Evolutionary conservation across 2,113 vertebrate genomes (phyloP).

Genomic region (Hiodon alosoides): DNA sequence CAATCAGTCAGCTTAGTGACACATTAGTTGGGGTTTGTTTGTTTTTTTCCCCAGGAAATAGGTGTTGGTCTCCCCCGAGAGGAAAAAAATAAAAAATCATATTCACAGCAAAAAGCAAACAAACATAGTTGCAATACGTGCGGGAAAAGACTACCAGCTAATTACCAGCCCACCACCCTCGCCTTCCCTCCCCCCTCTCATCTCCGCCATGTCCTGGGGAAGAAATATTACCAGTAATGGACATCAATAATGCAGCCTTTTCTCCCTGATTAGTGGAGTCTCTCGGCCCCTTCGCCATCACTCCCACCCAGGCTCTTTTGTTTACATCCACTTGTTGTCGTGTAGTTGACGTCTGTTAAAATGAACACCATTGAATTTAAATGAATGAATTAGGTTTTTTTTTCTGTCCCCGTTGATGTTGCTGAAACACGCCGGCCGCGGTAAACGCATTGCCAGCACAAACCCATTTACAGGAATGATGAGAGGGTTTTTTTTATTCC

Average conservation of each 20-base stretch:
- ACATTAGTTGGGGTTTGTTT: background rate
- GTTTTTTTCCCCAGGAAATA: too few species aligned
- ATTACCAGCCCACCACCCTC: conserved; percentile 1
- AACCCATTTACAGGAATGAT: too few species aligned
- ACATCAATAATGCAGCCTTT: conserved; percentile 43
- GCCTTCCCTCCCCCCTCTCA: background rate
- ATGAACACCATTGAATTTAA: background rate
- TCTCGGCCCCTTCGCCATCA: conserved; percentile 10
- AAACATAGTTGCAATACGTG: background rate
- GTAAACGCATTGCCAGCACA: too few species aligned
- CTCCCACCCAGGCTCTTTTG: background rate
- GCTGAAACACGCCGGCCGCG: too few species aligned
- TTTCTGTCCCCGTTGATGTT: too few species aligned
- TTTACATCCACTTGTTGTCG: background rate
- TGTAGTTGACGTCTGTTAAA: background rate
- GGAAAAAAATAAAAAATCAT: background rate
- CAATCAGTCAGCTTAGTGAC: background rate
- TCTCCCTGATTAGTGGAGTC: conserved; percentile 32
- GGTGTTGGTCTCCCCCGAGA: background rate
- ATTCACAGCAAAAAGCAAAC: background rate
- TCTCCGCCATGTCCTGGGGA: background rate
- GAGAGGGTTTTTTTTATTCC: too few species aligned
- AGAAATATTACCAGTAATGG: conserved; percentile 24
- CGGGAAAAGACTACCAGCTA: background rate
- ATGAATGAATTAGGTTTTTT: background rate